A percentile compares a stretch with the other conserved stretches of the same genome.
phyloP scores from a whole-genome alignment of 2,797 vertebrate genomes.

The Vireo griseus region DNA sequence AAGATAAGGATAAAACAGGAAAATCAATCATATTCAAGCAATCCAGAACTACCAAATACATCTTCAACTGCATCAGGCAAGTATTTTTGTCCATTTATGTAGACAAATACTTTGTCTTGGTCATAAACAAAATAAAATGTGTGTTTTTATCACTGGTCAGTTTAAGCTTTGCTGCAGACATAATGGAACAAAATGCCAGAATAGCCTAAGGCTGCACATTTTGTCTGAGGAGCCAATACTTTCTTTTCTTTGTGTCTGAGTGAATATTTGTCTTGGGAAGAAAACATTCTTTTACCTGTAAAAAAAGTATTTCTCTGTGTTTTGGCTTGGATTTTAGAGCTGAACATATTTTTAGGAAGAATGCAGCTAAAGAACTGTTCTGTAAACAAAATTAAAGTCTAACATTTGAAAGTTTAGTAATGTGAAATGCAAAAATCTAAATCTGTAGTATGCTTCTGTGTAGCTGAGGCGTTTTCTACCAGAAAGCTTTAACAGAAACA shows the following conservation, averaged over 20 bases:
- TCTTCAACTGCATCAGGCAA: slow-evolving; percentile 4
- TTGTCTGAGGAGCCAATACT: not conserved
- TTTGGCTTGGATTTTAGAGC: slow-evolving; percentile 3
- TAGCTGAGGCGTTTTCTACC: not conserved
- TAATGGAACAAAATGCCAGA: slow-evolving; percentile 17
- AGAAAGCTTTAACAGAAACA: not conserved
- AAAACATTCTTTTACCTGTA: not conserved
- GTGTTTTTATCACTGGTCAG: slow-evolving; percentile 9
- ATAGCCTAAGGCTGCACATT: not conserved
- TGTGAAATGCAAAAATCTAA: not conserved
- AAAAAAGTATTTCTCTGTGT: slow-evolving; percentile 20
- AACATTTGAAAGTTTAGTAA: not conserved
- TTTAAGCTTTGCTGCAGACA: slow-evolving; percentile 15
- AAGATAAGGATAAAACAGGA: slow-evolving; percentile 34
- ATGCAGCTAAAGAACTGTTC: not conserved
- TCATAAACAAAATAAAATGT: slow-evolving; percentile 44
- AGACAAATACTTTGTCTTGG: not conserved
- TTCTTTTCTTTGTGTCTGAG: not conserved
- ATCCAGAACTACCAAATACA: not conserved
- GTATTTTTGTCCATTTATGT: not conserved
- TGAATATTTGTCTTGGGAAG: not conserved
- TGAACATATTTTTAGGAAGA: not conserved
- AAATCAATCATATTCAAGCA: slow-evolving; percentile 46
- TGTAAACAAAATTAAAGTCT: not conserved
- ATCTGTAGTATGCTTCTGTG: not conserved